phyloP scores from a whole-genome alignment of 2,113 vertebrate genomes.

The Athene noctua region DNA sequence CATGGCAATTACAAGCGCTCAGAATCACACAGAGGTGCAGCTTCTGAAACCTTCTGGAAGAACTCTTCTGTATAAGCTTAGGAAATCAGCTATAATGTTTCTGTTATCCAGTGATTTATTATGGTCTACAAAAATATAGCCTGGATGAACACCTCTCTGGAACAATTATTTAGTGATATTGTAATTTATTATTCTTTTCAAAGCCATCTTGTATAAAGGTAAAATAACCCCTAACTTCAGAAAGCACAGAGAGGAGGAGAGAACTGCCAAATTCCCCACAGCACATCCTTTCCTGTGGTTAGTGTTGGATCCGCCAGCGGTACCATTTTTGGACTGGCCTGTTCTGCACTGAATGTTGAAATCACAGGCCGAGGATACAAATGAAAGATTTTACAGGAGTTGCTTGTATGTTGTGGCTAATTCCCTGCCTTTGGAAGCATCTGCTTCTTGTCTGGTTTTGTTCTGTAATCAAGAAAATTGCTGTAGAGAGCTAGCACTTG shows the following conservation, averaged over 20 bases:
- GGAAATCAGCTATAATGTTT: conserved; percentile 38
- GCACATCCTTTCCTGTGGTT: conserved; percentile 68
- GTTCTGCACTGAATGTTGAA: conserved; percentile 28
- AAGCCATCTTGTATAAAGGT: conserved; percentile 52
- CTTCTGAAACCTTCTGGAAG: conserved; percentile 42
- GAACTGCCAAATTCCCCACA: conserved; percentile 61
- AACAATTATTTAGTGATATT: conserved; percentile 62
- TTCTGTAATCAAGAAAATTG: conserved; percentile 67
- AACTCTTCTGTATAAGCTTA: conserved; percentile 16
- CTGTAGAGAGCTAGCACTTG: conserved; percentile 48
- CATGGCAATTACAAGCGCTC: neutral
- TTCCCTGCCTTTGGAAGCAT: conserved; percentile 57
- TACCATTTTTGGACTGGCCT: conserved; percentile 48
- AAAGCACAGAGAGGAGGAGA: conserved; percentile 23
- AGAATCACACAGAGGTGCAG: neutral
- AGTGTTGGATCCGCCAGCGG: conserved; percentile 30
- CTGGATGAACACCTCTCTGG: conserved; percentile 60
- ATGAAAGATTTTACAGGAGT: conserved; percentile 63
- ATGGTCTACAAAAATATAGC: conserved; percentile 48
- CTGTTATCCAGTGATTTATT: conserved; percentile 62
- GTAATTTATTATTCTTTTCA: conserved; percentile 66
- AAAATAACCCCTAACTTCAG: conserved; percentile 62
- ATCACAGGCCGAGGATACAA: conserved; percentile 51
- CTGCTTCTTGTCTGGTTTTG: conserved; percentile 65
- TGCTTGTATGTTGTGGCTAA: conserved; percentile 64